A percentile compares a stretch with the other conserved stretches of the same genome.
phyloP scores from a whole-genome alignment of 2,797 vertebrate genomes.

The Ficedula albicollis region DNA sequence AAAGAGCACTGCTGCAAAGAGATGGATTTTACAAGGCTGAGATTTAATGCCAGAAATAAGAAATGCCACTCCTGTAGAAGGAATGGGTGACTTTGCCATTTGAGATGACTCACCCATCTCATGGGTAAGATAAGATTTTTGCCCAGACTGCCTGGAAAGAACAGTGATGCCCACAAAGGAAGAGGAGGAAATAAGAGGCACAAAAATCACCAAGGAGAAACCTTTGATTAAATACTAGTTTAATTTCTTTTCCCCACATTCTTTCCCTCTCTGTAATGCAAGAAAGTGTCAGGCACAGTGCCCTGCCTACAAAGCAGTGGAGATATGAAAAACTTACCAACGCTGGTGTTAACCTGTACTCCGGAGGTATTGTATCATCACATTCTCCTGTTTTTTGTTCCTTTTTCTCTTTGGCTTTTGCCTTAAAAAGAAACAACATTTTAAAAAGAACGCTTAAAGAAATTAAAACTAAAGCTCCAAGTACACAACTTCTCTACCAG shows the following conservation, averaged over 20 bases:
- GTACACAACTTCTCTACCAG: background rate
- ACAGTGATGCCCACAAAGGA: background rate
- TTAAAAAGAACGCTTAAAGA: background rate
- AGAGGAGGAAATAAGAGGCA: background rate
- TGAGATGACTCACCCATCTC: background rate
- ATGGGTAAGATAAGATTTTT: background rate
- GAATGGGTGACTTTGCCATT: background rate
- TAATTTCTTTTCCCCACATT: background rate
- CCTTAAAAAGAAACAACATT: constrained; percentile 34
- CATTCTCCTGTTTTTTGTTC: constrained; percentile 70
- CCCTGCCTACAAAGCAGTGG: background rate
- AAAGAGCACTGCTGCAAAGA: background rate
- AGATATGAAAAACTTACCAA: constrained; percentile 29
- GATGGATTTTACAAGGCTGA: background rate
- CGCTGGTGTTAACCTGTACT: constrained; percentile 66
- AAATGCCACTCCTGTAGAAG: background rate
- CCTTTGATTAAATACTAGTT: background rate
- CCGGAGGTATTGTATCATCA: constrained; percentile 72
- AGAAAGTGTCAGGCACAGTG: background rate
- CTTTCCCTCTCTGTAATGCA: background rate
- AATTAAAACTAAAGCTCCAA: background rate
- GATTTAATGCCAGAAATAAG: background rate
- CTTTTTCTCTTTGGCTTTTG: constrained; percentile 74
- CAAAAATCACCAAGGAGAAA: background rate
- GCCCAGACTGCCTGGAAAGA: background rate